phyloP scores from a whole-genome alignment of 1,140 invertebrate genomes.

The Caenorhabditis brenneri region DNA sequence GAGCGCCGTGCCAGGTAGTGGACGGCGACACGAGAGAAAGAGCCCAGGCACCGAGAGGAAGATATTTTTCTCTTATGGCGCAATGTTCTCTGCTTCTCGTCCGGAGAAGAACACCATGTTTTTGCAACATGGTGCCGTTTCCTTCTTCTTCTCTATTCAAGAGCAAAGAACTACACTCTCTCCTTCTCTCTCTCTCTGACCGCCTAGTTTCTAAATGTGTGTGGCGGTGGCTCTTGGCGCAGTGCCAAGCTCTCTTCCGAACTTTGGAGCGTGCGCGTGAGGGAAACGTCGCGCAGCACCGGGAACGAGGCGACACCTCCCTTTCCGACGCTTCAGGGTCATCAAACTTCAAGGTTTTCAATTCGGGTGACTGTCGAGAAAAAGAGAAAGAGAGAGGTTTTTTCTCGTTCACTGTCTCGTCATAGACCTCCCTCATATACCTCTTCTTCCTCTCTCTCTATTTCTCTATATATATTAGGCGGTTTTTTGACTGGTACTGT shows the following conservation, averaged over 20 bases:
- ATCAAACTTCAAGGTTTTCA: constrained; percentile 33
- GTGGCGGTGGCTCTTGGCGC: neutral
- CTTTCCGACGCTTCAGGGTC: constrained; percentile 19
- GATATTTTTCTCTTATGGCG: constrained; percentile 7
- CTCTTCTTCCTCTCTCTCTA: neutral
- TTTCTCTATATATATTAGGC: constrained; percentile 14
- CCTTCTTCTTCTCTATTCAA: no score
- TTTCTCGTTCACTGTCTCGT: neutral
- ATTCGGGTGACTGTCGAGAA: neutral
- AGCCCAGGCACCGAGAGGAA: neutral
- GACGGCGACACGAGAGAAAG: neutral
- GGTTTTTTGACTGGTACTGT: constrained; percentile 37
- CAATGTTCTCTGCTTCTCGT: neutral
- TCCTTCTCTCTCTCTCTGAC: neutral
- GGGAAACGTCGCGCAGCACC: neutral
- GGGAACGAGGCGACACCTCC: constrained; percentile 39
- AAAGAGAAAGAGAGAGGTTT: neutral
- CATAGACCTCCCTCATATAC: neutral
- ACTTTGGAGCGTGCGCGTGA: constrained; percentile 1
- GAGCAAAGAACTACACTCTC: constrained; percentile 2
- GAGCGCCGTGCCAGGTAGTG: constrained; percentile 30
- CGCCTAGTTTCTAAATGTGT: neutral
- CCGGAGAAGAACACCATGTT: constrained; percentile 26
- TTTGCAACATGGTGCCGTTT: neutral
- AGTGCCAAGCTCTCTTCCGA: constrained; percentile 23